Evolutionary conservation across 2,888 invertebrate genomes (phyloP), one percentile per base, ranked within the genome.

Genomic region (Habroteleia sp.): DNA sequence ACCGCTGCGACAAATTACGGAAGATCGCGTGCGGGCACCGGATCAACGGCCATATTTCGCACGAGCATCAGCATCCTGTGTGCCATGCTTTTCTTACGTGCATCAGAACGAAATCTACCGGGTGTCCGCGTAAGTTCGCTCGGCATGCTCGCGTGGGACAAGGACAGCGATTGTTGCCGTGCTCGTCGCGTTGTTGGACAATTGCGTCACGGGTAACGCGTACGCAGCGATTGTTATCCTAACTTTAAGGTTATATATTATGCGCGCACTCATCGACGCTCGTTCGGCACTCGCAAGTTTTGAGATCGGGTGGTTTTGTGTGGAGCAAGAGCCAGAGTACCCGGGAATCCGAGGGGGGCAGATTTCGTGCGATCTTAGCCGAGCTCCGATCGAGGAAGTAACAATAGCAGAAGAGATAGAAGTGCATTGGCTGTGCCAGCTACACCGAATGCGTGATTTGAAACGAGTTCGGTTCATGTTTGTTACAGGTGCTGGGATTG

Each of bases 181-280:
- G 37, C 35, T 46, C n/a, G 35, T 44, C 44, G 33, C 20, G 16
- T 27, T 11, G 25, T 41, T 50, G 50, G 31, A 50, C 62, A 63
- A 50, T 50, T 63, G 62, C 62, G 50, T 63, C 62, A 63, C 41
- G 62, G 62, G 16, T 48, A 63, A 50, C 39, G 60, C 60, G 60
- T 60, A 60, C 60, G 46, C 41, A 29, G 33, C 56, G 44, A 46
- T 48, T 62, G 48, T 48, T 62, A 37, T 46, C 17, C 48, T 31
- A 29, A 29, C 60, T 48, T 62, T 62, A 39, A 62, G 60, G 46
- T 48, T 62, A 65, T 42, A 42, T 52, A 20, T 50, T 39, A 16
- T 31, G 29, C 27, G 16, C 27, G 10, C 25, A 48, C 29, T 33
- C 31, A 46, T 27, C 23, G 13, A 6, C 1, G 33, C 5, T 33